Base-by-base conservation (phyloP, 2,888 invertebrate genomes). In the Imbricaverruca yamaguchii region DNA sequence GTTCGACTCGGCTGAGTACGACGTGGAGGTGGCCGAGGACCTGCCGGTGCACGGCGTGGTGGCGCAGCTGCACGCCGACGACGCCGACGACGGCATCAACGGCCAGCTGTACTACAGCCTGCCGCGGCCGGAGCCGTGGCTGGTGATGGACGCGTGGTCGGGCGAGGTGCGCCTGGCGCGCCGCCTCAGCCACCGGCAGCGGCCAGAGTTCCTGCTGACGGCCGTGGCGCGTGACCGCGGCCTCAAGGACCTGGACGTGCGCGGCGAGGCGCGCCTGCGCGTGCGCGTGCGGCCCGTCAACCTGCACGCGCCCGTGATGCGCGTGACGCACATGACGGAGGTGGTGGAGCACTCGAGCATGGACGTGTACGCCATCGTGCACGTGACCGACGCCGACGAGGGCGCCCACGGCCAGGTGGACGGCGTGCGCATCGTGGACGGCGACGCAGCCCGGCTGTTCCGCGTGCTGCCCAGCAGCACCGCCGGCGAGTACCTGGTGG, bases 91-190 rank as follows among this genome's bases (percentile, higher is more conserved):
- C 63, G 98, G 98, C 6, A 90, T 95, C 85, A 98, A 98, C 87
- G 97, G 97, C 0, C 96, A 98, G 89, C 95, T 98, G 85, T 98
- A 98, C 89, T 98, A 97, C 89, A 96, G 95, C 87, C 92, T 98
- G 85, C 89, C 91, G 80, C 92, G 94, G 85, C 90, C 91, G 82
- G 94, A 93, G 78, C 93, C 94, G 86, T 92, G 92, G 85, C 98
- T 98, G 87, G 93, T 95, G 63, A 92, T 99, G 82, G 96, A 98
- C 88, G 96, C 97, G 2, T 94, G 95, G 81, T 93, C 93, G 80
- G 98, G 98, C 15, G 91, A 94, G 56, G 91, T 98, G 82, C 93
- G 93, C 23, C 89, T 96, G 25, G 94, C 95, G 74, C 91, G 94
- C 84, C 92, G 92, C 23, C 89, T 97, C 81, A 90, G 91, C 82